phyloP scores from a whole-genome alignment of 2,113 vertebrate genomes.

The Triplophysa dalaica region DNA sequence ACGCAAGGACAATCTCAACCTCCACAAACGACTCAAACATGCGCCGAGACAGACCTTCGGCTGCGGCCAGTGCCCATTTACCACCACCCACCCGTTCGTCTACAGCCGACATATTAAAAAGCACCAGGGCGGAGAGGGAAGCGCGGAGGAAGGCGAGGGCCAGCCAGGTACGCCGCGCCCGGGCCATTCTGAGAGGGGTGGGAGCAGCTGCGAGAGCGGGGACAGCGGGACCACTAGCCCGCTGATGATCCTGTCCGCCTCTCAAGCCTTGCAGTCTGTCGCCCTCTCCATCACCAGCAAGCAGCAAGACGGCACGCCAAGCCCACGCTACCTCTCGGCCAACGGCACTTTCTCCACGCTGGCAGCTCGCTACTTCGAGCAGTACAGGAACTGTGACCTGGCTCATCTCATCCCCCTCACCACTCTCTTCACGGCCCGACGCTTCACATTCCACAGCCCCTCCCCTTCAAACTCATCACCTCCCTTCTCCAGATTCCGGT shows the following conservation, averaged over 20 bases:
- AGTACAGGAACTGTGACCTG: constrained; percentile 91
- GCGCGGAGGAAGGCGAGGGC: constrained; percentile 77
- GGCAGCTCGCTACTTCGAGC: constrained; percentile 72
- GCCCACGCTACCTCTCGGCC: constrained; percentile 74
- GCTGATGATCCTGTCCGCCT: constrained; percentile 89
- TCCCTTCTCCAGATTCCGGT: constrained; percentile 45
- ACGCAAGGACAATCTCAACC: constrained; percentile 99
- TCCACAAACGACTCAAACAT: constrained; percentile 99
- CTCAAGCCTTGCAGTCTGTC: constrained; percentile 95
- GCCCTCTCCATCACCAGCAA: constrained; percentile 84
- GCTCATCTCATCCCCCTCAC: constrained; percentile 97
- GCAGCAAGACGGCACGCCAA: constrained; percentile 59
- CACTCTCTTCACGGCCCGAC: constrained; percentile 89
- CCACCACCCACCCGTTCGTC: constrained; percentile 97
- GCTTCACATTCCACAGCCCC: constrained; percentile 87
- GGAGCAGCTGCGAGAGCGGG: constrained; percentile 71
- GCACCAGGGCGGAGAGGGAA: constrained; percentile 82
- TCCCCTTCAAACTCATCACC: constrained; percentile 67
- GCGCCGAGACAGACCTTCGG: constrained; percentile 95
- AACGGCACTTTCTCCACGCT: constrained; percentile 70
- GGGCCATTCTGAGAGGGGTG: constrained; percentile 64
- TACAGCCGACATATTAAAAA: constrained; percentile 98
- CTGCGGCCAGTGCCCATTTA: constrained; percentile 94
- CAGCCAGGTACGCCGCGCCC: constrained; percentile 62
- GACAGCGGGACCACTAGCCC: constrained; percentile 85